These are phyloP conservation scores for Aethes cnicana DNA, from an alignment of 2,888 invertebrate genomes.

Conservation along the genomic window DNA sequence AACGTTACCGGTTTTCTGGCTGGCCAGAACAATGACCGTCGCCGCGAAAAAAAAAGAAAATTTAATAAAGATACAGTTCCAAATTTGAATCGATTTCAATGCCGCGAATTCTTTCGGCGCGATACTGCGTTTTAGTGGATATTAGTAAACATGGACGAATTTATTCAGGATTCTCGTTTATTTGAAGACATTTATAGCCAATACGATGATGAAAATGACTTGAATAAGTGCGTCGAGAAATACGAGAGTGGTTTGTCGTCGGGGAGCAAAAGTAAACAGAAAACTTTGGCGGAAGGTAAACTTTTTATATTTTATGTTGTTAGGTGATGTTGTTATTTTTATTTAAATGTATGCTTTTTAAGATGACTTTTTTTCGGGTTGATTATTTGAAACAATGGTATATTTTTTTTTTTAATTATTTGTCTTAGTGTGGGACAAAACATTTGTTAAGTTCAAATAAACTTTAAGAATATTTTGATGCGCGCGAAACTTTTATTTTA, in stretches of 20 bases:
- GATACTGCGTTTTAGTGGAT: constrained; percentile 15
- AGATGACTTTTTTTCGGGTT: too few species aligned
- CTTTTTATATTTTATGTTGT: constrained; percentile 1
- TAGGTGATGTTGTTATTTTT: neutral
- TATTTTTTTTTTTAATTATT: too few species aligned
- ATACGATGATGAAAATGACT: constrained; percentile 52
- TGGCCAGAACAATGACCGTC: neutral
- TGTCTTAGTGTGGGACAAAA: too few species aligned
- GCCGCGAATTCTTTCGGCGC: constrained; percentile 15
- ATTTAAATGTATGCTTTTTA: too few species aligned
- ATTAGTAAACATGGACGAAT: constrained; percentile 43
- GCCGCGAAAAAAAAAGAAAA: constrained; percentile 18
- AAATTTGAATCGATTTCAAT: constrained; percentile 33
- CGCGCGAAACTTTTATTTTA: too few species aligned
- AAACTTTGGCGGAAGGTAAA: constrained; percentile 26
- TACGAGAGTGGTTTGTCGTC: constrained; percentile 31
- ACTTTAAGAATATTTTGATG: too few species aligned
- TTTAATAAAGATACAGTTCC: constrained; percentile 33
- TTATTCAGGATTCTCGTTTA: constrained; percentile 35
- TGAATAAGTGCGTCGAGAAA: constrained; percentile 37
- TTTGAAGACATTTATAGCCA: constrained; percentile 50
- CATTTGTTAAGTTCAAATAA: too few species aligned
- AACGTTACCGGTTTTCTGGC: constrained; percentile 5
- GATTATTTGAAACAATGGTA: too few species aligned
- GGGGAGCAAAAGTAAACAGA: constrained; percentile 10